Percentiles rank a stretch among this genome's conserved stretches.
These are phyloP conservation scores for Pheosia tremula DNA, from an alignment of 2,888 invertebrate genomes.

Conservation along the genomic window DNA sequence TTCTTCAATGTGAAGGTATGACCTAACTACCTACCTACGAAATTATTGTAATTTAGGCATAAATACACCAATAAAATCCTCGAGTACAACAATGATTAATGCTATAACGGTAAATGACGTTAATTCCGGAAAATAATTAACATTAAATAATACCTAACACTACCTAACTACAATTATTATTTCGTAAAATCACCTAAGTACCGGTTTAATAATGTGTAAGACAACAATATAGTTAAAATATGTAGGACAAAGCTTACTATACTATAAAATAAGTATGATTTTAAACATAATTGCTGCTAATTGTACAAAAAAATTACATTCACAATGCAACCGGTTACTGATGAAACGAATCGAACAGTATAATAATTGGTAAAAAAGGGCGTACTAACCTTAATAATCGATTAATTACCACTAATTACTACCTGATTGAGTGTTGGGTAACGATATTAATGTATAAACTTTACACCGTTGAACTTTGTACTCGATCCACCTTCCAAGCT, in stretches of 20 bases:
- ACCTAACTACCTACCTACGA: not conserved
- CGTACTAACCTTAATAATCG: not conserved
- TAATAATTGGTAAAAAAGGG: not conserved
- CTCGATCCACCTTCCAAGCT: not conserved
- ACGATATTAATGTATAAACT: not conserved
- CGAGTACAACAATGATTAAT: not conserved
- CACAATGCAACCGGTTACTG: not conserved
- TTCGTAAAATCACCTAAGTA: not conserved
- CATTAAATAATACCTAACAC: not conserved
- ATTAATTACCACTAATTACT: not conserved
- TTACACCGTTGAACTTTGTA: constrained; percentile 2
- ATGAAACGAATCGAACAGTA: not conserved
- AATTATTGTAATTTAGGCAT: not conserved
- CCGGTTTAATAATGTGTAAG: not conserved
- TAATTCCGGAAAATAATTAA: not conserved
- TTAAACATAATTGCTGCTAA: not conserved
- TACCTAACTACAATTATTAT: not conserved
- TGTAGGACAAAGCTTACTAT: constrained; percentile 1
- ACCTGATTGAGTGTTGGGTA: constrained; percentile 4
- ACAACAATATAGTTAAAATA: constrained; percentile 1
- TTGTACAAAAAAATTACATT: not conserved
- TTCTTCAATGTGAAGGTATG: not conserved
- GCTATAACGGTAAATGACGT: not conserved
- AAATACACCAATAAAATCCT: not conserved
- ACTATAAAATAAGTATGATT: not conserved